Conservation (phyloP, 2,797 vertebrate species). For the Mus minutoides region DNA sequence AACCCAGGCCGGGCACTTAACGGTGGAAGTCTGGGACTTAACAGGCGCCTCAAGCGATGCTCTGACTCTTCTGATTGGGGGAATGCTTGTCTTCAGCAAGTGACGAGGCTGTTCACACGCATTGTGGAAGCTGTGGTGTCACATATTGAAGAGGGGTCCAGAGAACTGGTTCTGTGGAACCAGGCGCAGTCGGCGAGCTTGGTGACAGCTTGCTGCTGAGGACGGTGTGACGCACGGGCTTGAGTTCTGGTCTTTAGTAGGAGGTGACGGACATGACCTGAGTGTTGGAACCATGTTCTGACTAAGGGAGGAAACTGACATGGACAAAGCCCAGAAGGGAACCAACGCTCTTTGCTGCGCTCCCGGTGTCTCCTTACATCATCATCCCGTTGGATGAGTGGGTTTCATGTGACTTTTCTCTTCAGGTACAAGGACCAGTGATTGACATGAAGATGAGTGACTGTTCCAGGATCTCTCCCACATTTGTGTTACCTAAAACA, state of each 20-base stretch:
- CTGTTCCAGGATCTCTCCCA: background rate
- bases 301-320: background rate
- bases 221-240: background rate
- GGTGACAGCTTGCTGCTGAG: background rate
- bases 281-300: background rate
- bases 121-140: background rate
- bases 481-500: conserved; percentile 25
- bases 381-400: background rate
- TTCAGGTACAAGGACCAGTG: background rate
- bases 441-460: background rate
- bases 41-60: background rate
- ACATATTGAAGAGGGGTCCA: background rate
- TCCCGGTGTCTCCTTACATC: background rate
- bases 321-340: too few relatives aligned
- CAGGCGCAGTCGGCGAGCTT: background rate
- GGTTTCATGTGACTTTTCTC: background rate
- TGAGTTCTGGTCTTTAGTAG: conserved; percentile 12
- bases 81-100: background rate
- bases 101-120: background rate
- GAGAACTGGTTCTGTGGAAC: conserved; percentile 1
- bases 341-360: background rate
- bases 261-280: background rate
- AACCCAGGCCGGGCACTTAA: background rate
- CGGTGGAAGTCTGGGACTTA: background rate
- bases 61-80: background rate